Conservation (phyloP, 2,888 invertebrate genomes). For the Lepidocyrtoides sp. region DNA sequence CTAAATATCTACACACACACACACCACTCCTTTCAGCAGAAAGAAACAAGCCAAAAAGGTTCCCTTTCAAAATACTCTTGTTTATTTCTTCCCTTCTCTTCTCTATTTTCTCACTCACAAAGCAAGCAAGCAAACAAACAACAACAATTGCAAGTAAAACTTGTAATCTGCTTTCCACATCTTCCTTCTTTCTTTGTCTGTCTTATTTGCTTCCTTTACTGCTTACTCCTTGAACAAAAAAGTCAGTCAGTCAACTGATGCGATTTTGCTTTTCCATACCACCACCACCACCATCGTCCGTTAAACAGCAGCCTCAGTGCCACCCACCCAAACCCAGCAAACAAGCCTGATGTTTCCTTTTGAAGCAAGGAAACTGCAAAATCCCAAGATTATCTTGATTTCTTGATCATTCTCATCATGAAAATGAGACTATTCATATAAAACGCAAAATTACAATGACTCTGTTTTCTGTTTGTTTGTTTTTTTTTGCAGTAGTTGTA, state of each 20-base stretch:
- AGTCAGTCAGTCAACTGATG: slow-evolving; percentile 10
- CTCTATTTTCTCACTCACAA: too few species aligned
- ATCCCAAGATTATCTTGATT: slow-evolving; percentile 22
- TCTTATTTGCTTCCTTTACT: background rate
- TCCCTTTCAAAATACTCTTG: slow-evolving; percentile 12
- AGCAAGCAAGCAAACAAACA: too few species aligned
- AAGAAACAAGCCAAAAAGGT: background rate
- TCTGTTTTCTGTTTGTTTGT: background rate
- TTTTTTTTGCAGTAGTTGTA: background rate
- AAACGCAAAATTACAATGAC: slow-evolving; percentile 17
- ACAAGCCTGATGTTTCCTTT: slow-evolving; percentile 28
- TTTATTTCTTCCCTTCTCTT: slow-evolving; percentile 38
- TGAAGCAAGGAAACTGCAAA: slow-evolving; percentile 14
- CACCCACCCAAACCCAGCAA: too few species aligned
- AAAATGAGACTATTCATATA: slow-evolving; percentile 27
- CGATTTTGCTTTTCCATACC: slow-evolving; percentile 16
- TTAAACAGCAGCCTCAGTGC: background rate
- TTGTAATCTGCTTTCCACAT: slow-evolving; percentile 22
- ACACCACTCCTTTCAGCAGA: background rate
- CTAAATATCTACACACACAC: background rate
- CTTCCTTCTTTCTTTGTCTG: background rate
- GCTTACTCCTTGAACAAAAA: background rate
- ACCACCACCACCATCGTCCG: too few species aligned
- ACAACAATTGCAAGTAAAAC: slow-evolving; percentile 36
- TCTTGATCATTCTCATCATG: background rate